Base-by-base conservation (phyloP, 2,797 vertebrate genomes). In the Poeciliopsis infans region DNA sequence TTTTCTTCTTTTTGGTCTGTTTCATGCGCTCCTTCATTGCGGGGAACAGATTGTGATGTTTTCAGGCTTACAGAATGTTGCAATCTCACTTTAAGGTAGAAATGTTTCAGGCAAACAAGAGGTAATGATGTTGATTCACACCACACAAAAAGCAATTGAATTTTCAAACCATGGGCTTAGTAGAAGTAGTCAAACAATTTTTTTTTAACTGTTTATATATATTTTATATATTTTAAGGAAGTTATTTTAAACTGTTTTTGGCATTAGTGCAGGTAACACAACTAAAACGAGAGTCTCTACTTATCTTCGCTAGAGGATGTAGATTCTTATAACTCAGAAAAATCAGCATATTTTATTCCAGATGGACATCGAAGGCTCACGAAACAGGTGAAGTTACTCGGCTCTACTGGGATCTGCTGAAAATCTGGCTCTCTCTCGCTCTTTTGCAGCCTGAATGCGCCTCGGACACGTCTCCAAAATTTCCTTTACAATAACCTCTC, bases 21-120 rank as follows among this genome's bases (percentile, higher is more conserved):
- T 92, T 92, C 87, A 93, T 92, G 90, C 88, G 87, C 91, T 92
- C 93, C 86, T 88, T 85, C 59, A 53, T 73, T 80, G 78, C 0
- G 82, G 80, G 59, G 57, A 75, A 78, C 11, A 28, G 71, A 86
- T 74, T 80, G 72, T 31, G 77, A 83, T 3, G 73, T 90, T 88
- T 90, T 84, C 91, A 91, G 83, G 85, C 85, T 88, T 90, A 88
- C 82, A 53, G 28, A 77, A 81, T 83, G 83, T 28, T 79, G 73
- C 72, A 88, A 80, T 86, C 79, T 79, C 78, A 46, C 23, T 68
- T 39, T 43, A 41, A 41, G 61, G 33, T 23, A 41, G 39, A 66
- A 43, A n/a, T 69, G 39, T 43, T 69, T 43, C 15, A 69, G 23
- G 39, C 76, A 82, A 64, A 51, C 80, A 49, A 55, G 73, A 71